Evolutionary conservation across 2,888 invertebrate species (phyloP).

Genomic region (Meloe dianella): DNA sequence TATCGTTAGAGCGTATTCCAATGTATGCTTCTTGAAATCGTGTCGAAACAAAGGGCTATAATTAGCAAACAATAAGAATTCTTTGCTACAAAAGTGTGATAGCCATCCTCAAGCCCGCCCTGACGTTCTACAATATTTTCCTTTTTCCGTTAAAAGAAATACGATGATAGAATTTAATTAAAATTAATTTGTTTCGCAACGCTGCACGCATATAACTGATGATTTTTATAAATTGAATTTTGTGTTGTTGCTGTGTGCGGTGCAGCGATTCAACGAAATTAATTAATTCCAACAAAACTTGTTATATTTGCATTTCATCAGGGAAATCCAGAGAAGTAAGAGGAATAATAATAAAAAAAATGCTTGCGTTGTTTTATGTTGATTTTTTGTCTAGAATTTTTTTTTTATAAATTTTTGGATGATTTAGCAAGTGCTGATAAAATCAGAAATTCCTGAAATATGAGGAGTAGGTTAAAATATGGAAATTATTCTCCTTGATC

Average conservation of each 20-base stretch:
- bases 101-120: background rate
- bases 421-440: background rate
- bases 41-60: too few relatives aligned
- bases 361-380: background rate
- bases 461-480: background rate
- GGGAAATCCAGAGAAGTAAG: background rate
- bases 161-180: constrained; percentile 29
- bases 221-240: constrained; percentile 28
- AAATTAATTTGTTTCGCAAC: constrained; percentile 25
- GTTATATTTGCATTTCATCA: constrained; percentile 6
- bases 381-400: background rate
- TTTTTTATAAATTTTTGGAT: background rate
- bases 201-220: constrained; percentile 17
- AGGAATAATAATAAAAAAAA: background rate
- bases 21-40: too few relatives aligned
- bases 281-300: constrained; percentile 6
- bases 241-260: background rate
- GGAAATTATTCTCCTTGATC: background rate
- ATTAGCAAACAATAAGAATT: too few relatives aligned
- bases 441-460: background rate
- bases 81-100: too few relatives aligned
- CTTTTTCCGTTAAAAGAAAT: background rate
- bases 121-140: background rate
- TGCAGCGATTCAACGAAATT: constrained; percentile 3
- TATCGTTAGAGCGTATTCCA: too few relatives aligned